Evolutionary conservation across 2,888 invertebrate species (phyloP).

Genomic region (Latrodectus hesperus): DNA sequence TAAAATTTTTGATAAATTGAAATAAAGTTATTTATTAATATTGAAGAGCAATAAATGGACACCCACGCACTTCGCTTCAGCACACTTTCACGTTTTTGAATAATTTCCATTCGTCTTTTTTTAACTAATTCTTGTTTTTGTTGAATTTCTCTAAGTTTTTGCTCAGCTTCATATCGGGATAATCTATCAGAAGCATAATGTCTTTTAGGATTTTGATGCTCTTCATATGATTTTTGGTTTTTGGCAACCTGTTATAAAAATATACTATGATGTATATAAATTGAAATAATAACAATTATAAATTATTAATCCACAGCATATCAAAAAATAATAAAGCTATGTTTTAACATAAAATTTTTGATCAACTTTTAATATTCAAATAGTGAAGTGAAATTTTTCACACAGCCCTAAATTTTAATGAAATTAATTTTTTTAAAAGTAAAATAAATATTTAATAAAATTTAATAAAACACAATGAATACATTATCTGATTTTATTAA

Average conservation of each 20-base stretch:
- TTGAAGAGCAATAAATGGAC: conserved; percentile 41
- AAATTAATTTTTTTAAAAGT: too few relatives aligned
- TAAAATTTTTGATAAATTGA: too few relatives aligned
- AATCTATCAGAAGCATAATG: conserved; percentile 52
- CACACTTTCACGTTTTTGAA: conserved; percentile 61
- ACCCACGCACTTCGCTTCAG: conserved; percentile 70
- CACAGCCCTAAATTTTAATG: too few relatives aligned
- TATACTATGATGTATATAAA: neutral
- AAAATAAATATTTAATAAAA: too few relatives aligned
- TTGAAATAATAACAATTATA: neutral
- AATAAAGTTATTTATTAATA: neutral
- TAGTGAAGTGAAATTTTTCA: too few relatives aligned
- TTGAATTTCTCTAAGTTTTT: conserved; percentile 61
- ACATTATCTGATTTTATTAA: too few relatives aligned
- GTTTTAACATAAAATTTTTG: too few relatives aligned
- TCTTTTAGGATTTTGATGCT: conserved; percentile 42
- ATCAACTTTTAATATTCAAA: too few relatives aligned
- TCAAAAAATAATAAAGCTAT: too few relatives aligned
- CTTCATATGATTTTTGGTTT: conserved; percentile 62
- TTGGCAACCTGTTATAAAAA: conserved; percentile 52
- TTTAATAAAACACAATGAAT: too few relatives aligned
- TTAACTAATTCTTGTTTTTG: conserved; percentile 58
- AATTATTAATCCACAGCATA: too few relatives aligned
- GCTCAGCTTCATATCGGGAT: conserved; percentile 65
- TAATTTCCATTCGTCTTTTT: conserved; percentile 57